These are phyloP conservation scores for Pitangus sulphuratus DNA, from an alignment of 2,797 vertebrate genomes.

Conservation along the genomic window DNA sequence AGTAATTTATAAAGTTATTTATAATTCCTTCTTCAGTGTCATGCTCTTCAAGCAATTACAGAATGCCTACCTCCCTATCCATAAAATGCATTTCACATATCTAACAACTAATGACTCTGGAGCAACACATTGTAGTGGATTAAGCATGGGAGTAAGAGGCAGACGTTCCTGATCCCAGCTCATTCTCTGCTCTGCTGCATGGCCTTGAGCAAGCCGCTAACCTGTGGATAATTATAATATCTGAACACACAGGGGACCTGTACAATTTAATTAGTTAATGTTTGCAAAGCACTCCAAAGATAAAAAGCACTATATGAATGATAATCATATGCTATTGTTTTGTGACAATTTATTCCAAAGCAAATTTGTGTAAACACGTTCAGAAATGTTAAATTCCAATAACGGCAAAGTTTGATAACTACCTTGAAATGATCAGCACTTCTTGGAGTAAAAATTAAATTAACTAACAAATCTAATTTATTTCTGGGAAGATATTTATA, in stretches of 20 bases:
- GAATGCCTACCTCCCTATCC: not conserved
- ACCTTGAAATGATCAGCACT: not conserved
- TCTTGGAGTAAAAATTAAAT: not conserved
- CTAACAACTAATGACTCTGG: not conserved
- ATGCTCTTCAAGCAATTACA: not conserved
- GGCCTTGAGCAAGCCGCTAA: constrained; percentile 36
- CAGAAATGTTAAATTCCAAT: not conserved
- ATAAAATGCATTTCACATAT: constrained; percentile 19
- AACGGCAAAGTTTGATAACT: not conserved
- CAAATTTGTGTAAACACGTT: not conserved
- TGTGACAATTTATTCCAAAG: not conserved
- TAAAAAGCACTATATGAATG: not conserved
- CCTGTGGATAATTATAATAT: constrained; percentile 13
- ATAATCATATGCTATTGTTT: not conserved
- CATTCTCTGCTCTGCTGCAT: not conserved
- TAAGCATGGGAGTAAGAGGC: not conserved
- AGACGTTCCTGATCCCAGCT: not conserved
- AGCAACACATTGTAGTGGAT: not conserved
- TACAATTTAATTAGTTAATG: constrained; percentile 40
- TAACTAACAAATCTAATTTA: not conserved
- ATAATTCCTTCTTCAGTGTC: not conserved
- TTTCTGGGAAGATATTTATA: not conserved
- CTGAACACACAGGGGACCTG: not conserved
- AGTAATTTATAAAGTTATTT: constrained; percentile 1
- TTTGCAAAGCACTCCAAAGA: constrained; percentile 16